Evolutionary conservation across 2,797 vertebrate genomes (phyloP).

Genomic region (Hippopotamyrus pictus): DNA sequence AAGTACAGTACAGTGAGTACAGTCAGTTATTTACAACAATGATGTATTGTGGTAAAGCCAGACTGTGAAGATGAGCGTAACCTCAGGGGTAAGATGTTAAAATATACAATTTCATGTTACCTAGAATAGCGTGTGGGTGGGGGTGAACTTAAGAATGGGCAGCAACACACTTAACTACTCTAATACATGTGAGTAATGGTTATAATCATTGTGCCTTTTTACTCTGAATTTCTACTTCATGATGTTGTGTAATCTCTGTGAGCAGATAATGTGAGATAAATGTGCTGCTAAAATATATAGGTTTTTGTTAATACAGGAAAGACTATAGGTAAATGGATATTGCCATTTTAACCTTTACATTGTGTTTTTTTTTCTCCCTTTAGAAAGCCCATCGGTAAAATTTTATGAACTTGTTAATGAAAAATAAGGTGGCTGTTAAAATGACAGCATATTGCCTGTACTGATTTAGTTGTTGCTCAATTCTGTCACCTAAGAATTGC

Average conservation of each 20-base stretch:
- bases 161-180: neutral
- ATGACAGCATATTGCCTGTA: neutral
- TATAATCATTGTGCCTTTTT: neutral
- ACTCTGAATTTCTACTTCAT: neutral
- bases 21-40: neutral
- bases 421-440: neutral
- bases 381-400: neutral
- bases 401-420: neutral
- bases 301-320: neutral
- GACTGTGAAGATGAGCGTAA: neutral
- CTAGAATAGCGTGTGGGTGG: neutral
- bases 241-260: neutral
- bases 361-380: neutral
- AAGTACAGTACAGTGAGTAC: neutral
- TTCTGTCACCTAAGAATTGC: neutral
- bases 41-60: neutral
- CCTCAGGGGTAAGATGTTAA: neutral
- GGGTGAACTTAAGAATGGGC: neutral
- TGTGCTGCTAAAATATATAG: neutral
- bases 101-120: neutral
- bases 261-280: neutral
- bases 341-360: neutral
- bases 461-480: neutral
- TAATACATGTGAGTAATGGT: neutral
- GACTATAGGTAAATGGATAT: neutral